Base-by-base conservation (phyloP, 2,113 vertebrate genomes). In the Tauraco erythrolophus region DNA sequence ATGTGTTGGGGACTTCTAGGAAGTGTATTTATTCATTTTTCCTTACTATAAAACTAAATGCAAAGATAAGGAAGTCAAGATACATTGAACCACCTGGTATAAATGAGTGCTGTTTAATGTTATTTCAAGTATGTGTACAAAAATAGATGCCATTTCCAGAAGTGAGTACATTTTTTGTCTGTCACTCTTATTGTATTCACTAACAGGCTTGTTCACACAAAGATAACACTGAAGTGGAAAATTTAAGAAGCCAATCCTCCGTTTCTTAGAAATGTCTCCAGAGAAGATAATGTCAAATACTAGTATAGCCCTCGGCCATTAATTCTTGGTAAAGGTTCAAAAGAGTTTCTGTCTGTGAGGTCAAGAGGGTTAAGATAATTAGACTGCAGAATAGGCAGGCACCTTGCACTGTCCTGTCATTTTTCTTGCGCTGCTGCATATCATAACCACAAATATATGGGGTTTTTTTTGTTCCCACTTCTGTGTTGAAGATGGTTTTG, bases 81-180 rank as follows among this genome's bases (percentile, higher is more conserved):
- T 69, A n/a, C 10, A 27, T 64, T 78, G 71, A 86, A 45, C n/a
- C 0, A 0, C 19, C 17, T 43, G 9, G 25, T 69, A 30, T 30
- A 64, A 89, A 51, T 22, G 19, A 84, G 37, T 41, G 58, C 58
- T 68, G 48, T 84, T 87, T 57, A 88, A 81, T 91, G 33, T 79
- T 94, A 66, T 58, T 96, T 94, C 48, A 71, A 84, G 45, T 31
- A 72, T 15, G 31, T 61, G 27, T 81, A 56, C 39, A 87, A 87
- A 97, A 96, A 71, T 77, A 97, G 84, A 56, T 87, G 43, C 43
- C 41, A 7, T 94, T 97, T 96, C 79, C 72, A 71, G 58, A 71
- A 93, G 27, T 22, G 22, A 65, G 35, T 58, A 35, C 1, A 0
- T 12, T 64, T 89, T 95, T 81, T 93, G 39, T 89, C 50, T 83